Evolutionary conservation across 2,888 invertebrate genomes (phyloP), one percentile per base, ranked within the genome.

Genomic region (Euplexia lucipara): DNA sequence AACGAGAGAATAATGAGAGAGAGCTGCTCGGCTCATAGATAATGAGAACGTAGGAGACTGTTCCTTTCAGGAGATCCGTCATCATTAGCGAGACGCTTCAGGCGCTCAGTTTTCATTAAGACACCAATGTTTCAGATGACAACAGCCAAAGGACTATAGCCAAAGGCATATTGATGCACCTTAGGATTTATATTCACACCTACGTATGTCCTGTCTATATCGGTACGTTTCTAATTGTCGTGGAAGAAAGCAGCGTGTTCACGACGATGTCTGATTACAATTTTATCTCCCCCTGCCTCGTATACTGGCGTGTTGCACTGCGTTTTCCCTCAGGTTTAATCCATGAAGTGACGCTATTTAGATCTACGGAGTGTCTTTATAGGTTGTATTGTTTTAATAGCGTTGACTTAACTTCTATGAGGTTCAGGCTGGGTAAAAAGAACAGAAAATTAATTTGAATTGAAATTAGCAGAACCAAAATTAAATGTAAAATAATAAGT

Each of bases 101-200:
- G 91, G 93, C 91, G 86, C 78, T 80, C 86, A 83, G 90, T 90
- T 92, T 93, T 93, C 94, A 94, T 93, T 94, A 91, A 90, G 90
- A 92, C 89, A 81, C 86, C 91, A 88, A 91, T 90, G 90, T 90
- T 91, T 89, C 87, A 86, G 89, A 90, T 86, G 87, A 90, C 89
- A 90, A 88, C 88, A 81, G 84, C 75, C 75, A 79, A 84, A 83
- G 82, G 78, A 70, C 69, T 82, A 74, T 72, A 61, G 78, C n/a
- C n/a, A n/a, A n/a, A 80, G 76, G 69, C 66, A 76, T 85, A 88
- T 87, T 87, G 82, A 83, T 81, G 66, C 51, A 69, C 59, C 87
- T 88, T 82, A 81, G 75, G 81, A 82, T 84, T 83, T 83, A 80
- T 81, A 14, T 26, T 45, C 67, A 59, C 47, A 20, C 20, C 35